Evolutionary conservation across 2,888 invertebrate genomes (phyloP).

Genomic region (Rhyacophila evoluta): DNA sequence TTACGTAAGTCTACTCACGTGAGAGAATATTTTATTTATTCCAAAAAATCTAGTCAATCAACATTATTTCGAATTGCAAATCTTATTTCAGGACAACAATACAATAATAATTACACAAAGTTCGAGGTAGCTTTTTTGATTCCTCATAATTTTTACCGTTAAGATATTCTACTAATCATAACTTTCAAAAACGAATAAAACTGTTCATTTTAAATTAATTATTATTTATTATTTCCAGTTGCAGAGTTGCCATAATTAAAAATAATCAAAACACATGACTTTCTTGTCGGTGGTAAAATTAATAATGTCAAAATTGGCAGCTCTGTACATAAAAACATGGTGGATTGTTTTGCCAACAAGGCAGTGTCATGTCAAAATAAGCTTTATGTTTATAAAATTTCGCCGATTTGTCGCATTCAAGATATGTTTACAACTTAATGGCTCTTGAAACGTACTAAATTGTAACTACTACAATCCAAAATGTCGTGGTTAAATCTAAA

Average conservation of each 20-base stretch:
- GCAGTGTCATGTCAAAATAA: conserved; percentile 64
- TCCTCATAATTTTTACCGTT: too few species aligned
- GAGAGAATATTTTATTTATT: too few species aligned
- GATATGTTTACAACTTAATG: conserved; percentile 9
- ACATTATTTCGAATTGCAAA: too few species aligned
- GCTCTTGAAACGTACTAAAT: background rate
- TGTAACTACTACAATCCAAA: conserved; percentile 55
- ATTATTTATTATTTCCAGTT: too few species aligned
- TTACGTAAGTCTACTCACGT: too few species aligned
- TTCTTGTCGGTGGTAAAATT: background rate
- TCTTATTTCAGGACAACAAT: too few species aligned
- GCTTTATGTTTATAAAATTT: conserved; percentile 39
- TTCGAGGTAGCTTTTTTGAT: too few species aligned
- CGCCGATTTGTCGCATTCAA: background rate
- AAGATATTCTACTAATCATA: too few species aligned
- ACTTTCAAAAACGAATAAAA: too few species aligned
- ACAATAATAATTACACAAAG: too few species aligned
- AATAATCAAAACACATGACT: background rate
- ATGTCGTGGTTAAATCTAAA: conserved; percentile 81
- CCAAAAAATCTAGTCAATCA: too few species aligned
- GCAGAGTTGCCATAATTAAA: background rate
- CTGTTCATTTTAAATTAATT: too few species aligned
- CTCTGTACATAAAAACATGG: conserved; percentile 44
- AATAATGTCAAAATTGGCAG: conserved; percentile 41
- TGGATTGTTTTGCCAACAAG: conserved; percentile 69